Evolutionary conservation across 92 coral and sea anemone genomes (phyloP).

Genomic region (Actinernus sp.): DNA sequence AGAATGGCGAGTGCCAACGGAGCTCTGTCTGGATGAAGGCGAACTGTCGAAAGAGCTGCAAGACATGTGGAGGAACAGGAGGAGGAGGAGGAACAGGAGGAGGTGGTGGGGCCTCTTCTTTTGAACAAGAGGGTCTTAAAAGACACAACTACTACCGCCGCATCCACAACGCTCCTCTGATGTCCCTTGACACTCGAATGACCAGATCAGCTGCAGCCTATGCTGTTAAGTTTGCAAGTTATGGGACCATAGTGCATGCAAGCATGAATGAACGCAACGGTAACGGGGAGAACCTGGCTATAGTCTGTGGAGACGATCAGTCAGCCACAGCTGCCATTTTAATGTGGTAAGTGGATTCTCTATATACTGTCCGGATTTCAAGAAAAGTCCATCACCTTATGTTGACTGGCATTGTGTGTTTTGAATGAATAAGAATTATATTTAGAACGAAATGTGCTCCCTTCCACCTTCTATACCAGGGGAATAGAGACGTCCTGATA

Average conservation of each 20-base stretch:
- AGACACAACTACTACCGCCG: slow-evolving; percentile 81
- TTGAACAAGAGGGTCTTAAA: slow-evolving; percentile 29
- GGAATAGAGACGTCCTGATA: too few relatives aligned
- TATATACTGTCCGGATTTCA: too few relatives aligned
- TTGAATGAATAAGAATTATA: too few relatives aligned
- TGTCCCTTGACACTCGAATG: slow-evolving; percentile 73
- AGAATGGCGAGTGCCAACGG: not conserved
- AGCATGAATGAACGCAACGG: not conserved
- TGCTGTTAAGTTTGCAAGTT: slow-evolving; percentile 67
- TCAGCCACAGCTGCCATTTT: slow-evolving; percentile 66
- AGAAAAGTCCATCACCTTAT: too few relatives aligned
- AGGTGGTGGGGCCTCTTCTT: slow-evolving; percentile 12
- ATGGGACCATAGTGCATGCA: slow-evolving; percentile 68
- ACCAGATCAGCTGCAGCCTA: slow-evolving; percentile 72
- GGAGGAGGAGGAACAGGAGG: slow-evolving; percentile 13
- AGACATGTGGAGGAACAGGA: slow-evolving; percentile 15
- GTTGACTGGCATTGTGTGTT: too few relatives aligned
- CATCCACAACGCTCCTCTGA: slow-evolving; percentile 69
- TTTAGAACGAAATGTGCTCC: too few relatives aligned
- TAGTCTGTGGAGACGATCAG: slow-evolving; percentile 66
- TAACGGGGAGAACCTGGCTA: slow-evolving; percentile 88
- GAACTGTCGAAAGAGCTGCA: slow-evolving; percentile 8
- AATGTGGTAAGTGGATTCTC: slow-evolving; percentile 55
- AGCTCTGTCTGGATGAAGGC: not conserved
- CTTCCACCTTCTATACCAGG: too few relatives aligned